phyloP scores from a whole-genome alignment of 92 coral and sea anemone species.

The Pocillopora meandrina region DNA sequence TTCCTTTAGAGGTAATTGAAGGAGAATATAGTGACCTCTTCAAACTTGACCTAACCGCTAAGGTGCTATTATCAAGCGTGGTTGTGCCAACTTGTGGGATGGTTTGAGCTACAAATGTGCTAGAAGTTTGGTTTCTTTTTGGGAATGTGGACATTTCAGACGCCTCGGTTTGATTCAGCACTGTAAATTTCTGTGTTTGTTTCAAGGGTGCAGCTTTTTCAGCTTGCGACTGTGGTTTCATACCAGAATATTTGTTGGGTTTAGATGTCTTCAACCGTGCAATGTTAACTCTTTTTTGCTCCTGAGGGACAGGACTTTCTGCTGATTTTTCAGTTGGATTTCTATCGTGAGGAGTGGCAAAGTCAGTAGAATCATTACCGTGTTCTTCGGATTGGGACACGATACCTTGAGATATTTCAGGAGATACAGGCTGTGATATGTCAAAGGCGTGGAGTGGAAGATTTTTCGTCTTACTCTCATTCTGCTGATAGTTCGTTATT shows the following conservation, averaged over 20 bases:
- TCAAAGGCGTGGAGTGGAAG: no score
- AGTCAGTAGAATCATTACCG: not conserved
- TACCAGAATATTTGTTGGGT: not conserved
- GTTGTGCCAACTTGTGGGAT: not conserved
- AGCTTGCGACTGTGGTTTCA: not conserved
- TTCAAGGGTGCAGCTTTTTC: not conserved
- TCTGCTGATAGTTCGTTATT: no score
- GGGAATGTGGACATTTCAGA: not conserved
- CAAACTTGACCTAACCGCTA: not conserved
- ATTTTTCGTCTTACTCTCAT: no score
- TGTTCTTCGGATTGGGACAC: not conserved
- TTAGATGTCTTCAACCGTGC: not conserved
- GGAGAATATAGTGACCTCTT: not conserved
- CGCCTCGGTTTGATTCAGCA: not conserved
- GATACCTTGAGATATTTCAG: not conserved
- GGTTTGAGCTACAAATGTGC: not conserved
- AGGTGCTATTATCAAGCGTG: not conserved
- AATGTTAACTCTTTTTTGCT: constrained; percentile 4
- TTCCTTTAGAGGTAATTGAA: not conserved
- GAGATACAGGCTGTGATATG: not conserved
- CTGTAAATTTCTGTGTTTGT: not conserved
- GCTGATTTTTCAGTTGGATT: no score
- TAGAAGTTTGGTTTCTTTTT: not conserved
- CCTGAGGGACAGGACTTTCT: not conserved
- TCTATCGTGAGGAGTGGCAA: not conserved